Base-by-base conservation (phyloP, 2,888 invertebrate genomes). In the Anorthoa munda region DNA sequence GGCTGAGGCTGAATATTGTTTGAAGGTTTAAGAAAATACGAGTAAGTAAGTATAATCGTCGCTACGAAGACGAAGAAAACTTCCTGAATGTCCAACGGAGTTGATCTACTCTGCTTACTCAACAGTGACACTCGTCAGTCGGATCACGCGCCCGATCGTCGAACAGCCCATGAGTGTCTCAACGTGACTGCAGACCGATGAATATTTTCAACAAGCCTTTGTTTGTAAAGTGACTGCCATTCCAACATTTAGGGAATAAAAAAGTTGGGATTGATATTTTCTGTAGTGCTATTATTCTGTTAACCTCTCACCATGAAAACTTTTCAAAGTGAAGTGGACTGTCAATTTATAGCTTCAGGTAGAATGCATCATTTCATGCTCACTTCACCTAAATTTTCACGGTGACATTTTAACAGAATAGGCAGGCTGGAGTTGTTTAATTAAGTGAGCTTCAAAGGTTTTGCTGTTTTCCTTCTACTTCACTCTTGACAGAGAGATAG, bases 141-240 rank as follows among this genome's bases (percentile, higher is more conserved):
- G 77, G 84, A 87, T 89, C 92, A 90, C 91, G 91, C 86, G 71
- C 88, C 83, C 90, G 90, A 92, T 92, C 89, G 86, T 86, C 86
- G 88, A 90, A 88, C 80, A 84, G 86, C 83, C 86, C 86, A 86
- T 90, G 92, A 93, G 93, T 92, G 91, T 80, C 82, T 59, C 84
- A 88, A 92, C 92, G 92, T 92, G 92, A 87, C 90, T 87, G 72
- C 65, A 73, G 82, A 58, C 74, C 84, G 87, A 89, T 90, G 92
- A 90, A 90, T 91, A 90, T 89, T 88, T 85, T 82, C 86, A 88
- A 86, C 86, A 82, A 80, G 79, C 79, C 79, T 82, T 91, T 90
- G 89, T 91, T 90, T 91, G 89, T 88, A 84, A 79, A 82, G 74
- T 78, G 78, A 71, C 68, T 78, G 59, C 63, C 60, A 81, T 67